Conservation (phyloP, 2,797 vertebrate genomes). For the Aotus griseimembra region DNA sequence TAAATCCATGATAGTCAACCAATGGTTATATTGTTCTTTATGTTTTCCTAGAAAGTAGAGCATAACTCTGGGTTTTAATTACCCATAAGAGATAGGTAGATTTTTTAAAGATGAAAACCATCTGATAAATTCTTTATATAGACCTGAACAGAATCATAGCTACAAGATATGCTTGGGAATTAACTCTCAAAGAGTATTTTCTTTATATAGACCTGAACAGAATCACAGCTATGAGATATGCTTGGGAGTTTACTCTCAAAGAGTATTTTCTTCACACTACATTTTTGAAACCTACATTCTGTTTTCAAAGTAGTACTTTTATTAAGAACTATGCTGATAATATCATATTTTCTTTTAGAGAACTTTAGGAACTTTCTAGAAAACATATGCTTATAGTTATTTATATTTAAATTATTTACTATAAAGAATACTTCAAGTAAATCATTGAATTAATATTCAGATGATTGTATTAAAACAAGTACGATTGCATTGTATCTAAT, state of each 20-base stretch:
- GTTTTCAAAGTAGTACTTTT: background rate
- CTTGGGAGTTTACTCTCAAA: background rate
- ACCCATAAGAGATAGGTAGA: background rate
- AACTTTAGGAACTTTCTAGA: constrained; percentile 6
- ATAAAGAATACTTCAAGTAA: constrained; percentile 16
- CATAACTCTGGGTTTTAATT: background rate
- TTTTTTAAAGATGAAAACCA: background rate
- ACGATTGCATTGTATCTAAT: background rate
- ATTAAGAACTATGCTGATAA: background rate
- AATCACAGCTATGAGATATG: background rate
- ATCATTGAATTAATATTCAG: constrained; percentile 28
- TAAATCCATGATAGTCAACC: background rate
- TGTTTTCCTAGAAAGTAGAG: background rate
- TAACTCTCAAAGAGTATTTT: background rate
- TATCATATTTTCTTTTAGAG: background rate
- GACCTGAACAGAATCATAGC: background rate
- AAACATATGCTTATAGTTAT: background rate
- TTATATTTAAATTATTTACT: background rate
- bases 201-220: background rate
- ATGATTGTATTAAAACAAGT: background rate
- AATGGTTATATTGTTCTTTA: background rate
- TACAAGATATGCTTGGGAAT: background rate
- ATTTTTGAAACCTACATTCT: background rate
- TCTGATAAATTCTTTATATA: background rate
- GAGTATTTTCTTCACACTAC: background rate